These are phyloP conservation scores for Syndactyla subalaris DNA, from an alignment of 2,797 vertebrate genomes.

Conservation along the genomic window DNA sequence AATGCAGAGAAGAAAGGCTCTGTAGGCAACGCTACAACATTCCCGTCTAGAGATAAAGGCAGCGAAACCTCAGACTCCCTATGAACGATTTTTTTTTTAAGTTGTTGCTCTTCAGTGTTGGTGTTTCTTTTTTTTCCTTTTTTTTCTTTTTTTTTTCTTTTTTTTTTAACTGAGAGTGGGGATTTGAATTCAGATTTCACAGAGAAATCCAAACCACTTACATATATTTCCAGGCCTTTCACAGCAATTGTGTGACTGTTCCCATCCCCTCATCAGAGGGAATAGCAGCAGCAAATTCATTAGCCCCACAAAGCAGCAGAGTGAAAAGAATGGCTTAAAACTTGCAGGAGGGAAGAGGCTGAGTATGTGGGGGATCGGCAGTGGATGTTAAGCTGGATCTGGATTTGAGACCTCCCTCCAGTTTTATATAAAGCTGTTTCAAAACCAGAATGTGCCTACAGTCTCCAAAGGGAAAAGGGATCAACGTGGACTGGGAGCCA, in stretches of 20 bases:
- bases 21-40: slow-evolving; percentile 56
- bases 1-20: slow-evolving; percentile 65
- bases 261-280: neutral
- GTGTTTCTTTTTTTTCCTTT: neutral
- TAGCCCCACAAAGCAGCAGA: slow-evolving; percentile 37
- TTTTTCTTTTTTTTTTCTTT: neutral
- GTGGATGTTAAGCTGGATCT: slow-evolving; percentile 24
- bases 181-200: slow-evolving; percentile 57
- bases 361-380: neutral
- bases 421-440: slow-evolving; percentile 25
- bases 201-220: slow-evolving; percentile 40
- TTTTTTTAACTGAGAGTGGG: neutral
- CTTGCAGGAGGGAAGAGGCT: slow-evolving; percentile 14
- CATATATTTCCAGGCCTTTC: slow-evolving; percentile 49
- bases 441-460: neutral
- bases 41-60: slow-evolving; percentile 27
- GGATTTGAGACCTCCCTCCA: slow-evolving; percentile 55
- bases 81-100: neutral
- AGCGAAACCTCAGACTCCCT: slow-evolving; percentile 22
- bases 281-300: slow-evolving; percentile 39
- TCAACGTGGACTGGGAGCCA: fast-evolving
- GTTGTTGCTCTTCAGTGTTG: slow-evolving; percentile 35
- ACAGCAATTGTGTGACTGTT: neutral
- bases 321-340: slow-evolving; percentile 46
- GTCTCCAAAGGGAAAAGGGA: slow-evolving; percentile 23